phyloP scores from a whole-genome alignment of 2,888 invertebrate species.

The Metopia argyrocephala region DNA sequence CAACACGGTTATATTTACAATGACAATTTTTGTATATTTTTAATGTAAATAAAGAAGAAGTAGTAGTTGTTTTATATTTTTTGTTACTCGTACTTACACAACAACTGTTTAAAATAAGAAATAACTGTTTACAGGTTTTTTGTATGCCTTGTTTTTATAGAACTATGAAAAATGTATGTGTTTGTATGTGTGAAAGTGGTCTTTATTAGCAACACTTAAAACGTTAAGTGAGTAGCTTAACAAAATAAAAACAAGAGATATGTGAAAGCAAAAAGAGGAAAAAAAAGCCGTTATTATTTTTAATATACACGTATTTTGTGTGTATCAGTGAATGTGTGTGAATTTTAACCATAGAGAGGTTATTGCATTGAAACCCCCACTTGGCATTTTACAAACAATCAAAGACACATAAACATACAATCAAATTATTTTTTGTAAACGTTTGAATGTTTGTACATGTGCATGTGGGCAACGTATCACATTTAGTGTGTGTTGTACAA shows the following conservation, averaged over 20 bases:
- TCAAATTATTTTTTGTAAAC: constrained; percentile 2
- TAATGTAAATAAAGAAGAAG: neutral
- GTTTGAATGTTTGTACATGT: constrained; percentile 9
- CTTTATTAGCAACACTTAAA: constrained; percentile 26
- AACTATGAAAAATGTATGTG: neutral
- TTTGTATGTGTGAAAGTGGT: neutral
- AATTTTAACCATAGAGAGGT: constrained; percentile 11
- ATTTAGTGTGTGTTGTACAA: constrained; percentile 5
- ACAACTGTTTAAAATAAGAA: neutral
- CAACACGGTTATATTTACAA: constrained; percentile 10
- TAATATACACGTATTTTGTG: neutral
- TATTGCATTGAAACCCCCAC: constrained; percentile 58
- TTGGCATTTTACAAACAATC: constrained; percentile 23
- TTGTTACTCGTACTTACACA: no score
- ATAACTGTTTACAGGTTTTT: neutral
- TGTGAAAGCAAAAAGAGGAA: neutral
- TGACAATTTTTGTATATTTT: constrained; percentile 52
- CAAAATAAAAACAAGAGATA: constrained; percentile 3
- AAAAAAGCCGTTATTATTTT: neutral
- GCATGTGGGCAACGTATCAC: constrained; percentile 17
- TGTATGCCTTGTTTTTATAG: neutral
- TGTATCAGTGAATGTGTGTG: neutral
- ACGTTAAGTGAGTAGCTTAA: constrained; percentile 25
- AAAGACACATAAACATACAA: constrained; percentile 13
- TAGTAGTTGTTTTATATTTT: no score